Conservation (phyloP, 92 coral and sea anemone species). For the Porites divaricata region DNA sequence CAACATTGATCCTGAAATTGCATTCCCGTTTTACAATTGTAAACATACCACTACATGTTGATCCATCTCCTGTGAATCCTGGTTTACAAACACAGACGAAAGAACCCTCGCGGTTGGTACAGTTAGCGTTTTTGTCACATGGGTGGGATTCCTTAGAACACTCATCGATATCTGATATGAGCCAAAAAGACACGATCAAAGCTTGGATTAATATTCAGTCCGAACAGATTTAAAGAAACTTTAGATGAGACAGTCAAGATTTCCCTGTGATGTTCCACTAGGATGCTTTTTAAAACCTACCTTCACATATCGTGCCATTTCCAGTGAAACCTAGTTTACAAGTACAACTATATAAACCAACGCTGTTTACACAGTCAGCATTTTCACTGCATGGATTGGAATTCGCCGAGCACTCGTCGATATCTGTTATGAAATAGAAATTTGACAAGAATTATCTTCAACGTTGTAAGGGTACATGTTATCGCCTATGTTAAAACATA, state of each 20-base stretch:
- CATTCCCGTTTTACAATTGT: not conserved
- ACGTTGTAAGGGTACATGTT: too few relatives aligned
- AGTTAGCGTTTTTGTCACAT: conserved; percentile 31
- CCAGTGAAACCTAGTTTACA: conserved; percentile 70
- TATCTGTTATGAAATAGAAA: conserved; percentile 18
- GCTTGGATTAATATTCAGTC: too few relatives aligned
- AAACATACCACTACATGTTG: conserved; percentile 1
- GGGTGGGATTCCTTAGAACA: conserved; percentile 27
- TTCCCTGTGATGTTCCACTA: too few relatives aligned
- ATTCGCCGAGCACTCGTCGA: conserved; percentile 51
- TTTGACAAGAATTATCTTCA: too few relatives aligned
- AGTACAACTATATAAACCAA: conserved; percentile 62
- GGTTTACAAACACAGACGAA: conserved; percentile 43
- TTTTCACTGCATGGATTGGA: conserved; percentile 41
- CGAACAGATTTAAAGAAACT: too few relatives aligned
- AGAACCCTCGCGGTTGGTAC: conserved; percentile 61
- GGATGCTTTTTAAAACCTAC: conserved; percentile 6
- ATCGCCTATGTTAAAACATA: too few relatives aligned
- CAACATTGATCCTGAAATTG: too few relatives aligned
- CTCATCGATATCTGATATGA: conserved; percentile 50
- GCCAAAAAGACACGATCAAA: not conserved
- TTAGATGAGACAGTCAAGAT: too few relatives aligned
- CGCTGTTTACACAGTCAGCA: conserved; percentile 60
- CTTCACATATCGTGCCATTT: conserved; percentile 55
- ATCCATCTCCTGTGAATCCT: conserved; percentile 39